Base-by-base conservation (phyloP, 2,797 vertebrate species). In the Perodicticus potto region DNA sequence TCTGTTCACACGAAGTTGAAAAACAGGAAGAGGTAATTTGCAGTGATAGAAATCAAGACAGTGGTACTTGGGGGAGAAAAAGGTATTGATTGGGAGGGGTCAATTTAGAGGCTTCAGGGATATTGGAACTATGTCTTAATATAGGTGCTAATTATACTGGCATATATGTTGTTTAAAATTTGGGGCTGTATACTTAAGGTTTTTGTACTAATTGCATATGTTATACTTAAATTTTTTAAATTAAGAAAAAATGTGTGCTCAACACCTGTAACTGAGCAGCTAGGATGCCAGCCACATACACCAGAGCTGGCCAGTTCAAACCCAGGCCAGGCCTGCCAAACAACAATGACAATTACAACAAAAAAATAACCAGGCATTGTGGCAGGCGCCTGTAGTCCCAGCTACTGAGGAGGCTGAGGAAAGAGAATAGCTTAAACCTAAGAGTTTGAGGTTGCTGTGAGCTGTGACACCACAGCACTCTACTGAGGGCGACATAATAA, bases 121-220 rank as follows among this genome's bases (percentile, higher is more conserved):
- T 83, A 25, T 70, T 90, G 10, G 13, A 89, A 69, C 63, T 81
- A 1, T 88, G 45, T 86, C 13, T 86, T 93, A 25, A 93, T 53
- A 27, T 78, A 29, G 25, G 23, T 83, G 55, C 55, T 73, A 82
- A 61, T 92, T 95, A 84, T 13, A 84, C 16, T 70, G 20, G 10
- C 19, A 84, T 53, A 59, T 45, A 32, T 49, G 14, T 76, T 40
- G 63, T 89, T 87, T 34, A 78, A 65, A 49, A 89, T 83, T 91
- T 61, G 61, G 59, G 93, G 25, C 43, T 86, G 2, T 83, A 63
- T 65, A 83, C 27, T 80, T 94, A 65, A 80, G 7, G 17, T 27
- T 93, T 95, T 90, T 91, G 4, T 82, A 80, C 34, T 95, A 76
- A 57, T 76, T 91, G n/a, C 45, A 72, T 86, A 45, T 86, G 22